phyloP scores from a whole-genome alignment of 2,888 invertebrate genomes.

The Beris chalybata region DNA sequence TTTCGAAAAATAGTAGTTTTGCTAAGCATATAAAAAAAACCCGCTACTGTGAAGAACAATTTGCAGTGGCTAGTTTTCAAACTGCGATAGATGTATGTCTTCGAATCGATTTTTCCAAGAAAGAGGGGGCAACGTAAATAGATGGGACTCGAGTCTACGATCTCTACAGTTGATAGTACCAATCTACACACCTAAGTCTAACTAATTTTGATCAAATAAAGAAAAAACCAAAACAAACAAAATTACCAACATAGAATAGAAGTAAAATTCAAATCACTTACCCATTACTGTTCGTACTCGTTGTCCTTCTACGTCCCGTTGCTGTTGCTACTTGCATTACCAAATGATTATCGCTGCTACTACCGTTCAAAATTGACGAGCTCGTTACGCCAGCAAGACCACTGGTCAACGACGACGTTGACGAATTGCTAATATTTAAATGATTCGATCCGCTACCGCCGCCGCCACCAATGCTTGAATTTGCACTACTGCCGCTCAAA shows the following conservation, averaged over 20 bases:
- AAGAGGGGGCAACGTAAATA: too few relatives aligned
- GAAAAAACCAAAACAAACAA: conserved; percentile 4
- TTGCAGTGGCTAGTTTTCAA: too few relatives aligned
- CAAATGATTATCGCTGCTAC: conserved; percentile 6
- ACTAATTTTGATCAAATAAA: too few relatives aligned
- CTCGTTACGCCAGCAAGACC: too few relatives aligned
- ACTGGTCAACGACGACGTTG: conserved; percentile 21
- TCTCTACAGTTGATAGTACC: too few relatives aligned
- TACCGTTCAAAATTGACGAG: conserved; percentile 1
- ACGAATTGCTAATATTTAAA: conserved; percentile 28
- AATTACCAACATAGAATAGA: background rate
- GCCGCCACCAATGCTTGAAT: conserved; percentile 40
- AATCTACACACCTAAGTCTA: too few relatives aligned
- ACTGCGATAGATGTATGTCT: too few relatives aligned
- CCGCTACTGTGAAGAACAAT: too few relatives aligned
- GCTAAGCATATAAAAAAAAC: too few relatives aligned
- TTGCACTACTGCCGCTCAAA: conserved; percentile 44
- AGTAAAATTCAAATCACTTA: conserved; percentile 42
- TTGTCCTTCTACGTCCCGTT: conserved; percentile 52
- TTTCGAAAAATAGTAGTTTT: too few relatives aligned
- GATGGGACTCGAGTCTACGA: too few relatives aligned
- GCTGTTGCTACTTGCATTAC: conserved; percentile 39
- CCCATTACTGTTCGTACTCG: conserved; percentile 57
- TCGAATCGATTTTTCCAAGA: too few relatives aligned
- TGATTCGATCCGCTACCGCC: conserved; percentile 31